A percentile compares a stretch with the other conserved stretches of the same genome.
Evolutionary conservation across 1,140 invertebrate genomes (phyloP).

Genomic region (Eciton burchellii): DNA sequence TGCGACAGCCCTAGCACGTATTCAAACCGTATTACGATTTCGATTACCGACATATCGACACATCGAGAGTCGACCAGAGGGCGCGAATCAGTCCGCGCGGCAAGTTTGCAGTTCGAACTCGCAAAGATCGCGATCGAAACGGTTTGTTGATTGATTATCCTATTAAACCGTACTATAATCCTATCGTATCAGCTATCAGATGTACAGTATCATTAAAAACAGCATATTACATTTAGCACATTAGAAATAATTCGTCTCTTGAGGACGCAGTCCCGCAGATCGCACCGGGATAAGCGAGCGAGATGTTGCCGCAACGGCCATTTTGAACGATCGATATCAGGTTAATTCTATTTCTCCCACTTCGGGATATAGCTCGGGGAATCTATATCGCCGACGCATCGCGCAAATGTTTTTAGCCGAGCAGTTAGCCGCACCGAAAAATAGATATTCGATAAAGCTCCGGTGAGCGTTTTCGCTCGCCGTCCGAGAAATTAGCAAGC

Average conservation of each 20-base stretch:
- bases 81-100: neutral
- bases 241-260: too few species aligned
- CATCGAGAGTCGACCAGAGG: constrained; percentile 11
- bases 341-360: neutral
- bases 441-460: constrained; percentile 43
- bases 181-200: neutral
- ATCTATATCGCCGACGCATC: neutral
- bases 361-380: neutral
- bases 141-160: neutral
- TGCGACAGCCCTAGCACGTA: neutral
- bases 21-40: neutral
- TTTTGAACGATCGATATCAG: too few species aligned
- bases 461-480: constrained; percentile 1
- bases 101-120: neutral
- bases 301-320: too few species aligned
- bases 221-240: too few species aligned
- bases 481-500: constrained; percentile 11
- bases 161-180: neutral
- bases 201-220: neutral
- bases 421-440: constrained; percentile 5
- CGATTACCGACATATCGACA: constrained; percentile 29
- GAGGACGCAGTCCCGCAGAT: too few species aligned
- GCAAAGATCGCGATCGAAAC: too few species aligned
- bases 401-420: neutral
- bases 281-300: too few species aligned